Conservation (phyloP, 1,140 invertebrate species). For the Watersipora subatra region DNA sequence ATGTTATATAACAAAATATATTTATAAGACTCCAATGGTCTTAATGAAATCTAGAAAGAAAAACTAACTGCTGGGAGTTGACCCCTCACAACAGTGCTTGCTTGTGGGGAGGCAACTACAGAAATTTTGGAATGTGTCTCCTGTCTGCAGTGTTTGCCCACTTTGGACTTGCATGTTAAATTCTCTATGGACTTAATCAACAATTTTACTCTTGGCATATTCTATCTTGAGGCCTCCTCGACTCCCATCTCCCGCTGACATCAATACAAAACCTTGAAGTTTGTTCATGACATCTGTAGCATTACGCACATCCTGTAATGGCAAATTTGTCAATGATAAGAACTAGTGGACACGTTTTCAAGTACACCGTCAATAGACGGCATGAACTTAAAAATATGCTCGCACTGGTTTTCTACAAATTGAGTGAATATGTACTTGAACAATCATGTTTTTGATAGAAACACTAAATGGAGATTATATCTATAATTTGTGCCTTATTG, state of each 20-base stretch:
- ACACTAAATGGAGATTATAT: background rate
- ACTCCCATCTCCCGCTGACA: background rate
- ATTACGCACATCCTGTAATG: background rate
- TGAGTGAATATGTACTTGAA: background rate
- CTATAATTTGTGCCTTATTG: background rate
- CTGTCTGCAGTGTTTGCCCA: too few relatives aligned
- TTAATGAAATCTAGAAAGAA: too few relatives aligned
- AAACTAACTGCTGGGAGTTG: too few relatives aligned
- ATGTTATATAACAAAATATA: too few relatives aligned
- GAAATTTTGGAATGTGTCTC: too few relatives aligned
- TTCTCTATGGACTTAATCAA: too few relatives aligned
- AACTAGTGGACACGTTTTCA: background rate
- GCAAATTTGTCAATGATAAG: background rate
- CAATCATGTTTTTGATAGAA: background rate
- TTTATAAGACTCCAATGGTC: too few relatives aligned
- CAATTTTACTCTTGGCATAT: background rate
- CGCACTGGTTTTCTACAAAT: background rate
- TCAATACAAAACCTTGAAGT: background rate
- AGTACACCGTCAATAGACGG: background rate
- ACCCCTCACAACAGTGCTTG: too few relatives aligned
- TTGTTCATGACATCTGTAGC: background rate
- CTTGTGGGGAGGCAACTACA: too few relatives aligned
- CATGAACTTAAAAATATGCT: background rate
- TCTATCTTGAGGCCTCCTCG: background rate
- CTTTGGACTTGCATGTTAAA: too few relatives aligned